These are phyloP conservation scores for Spinus pinus DNA, from an alignment of 2,797 vertebrate species.

Conservation along the genomic window DNA sequence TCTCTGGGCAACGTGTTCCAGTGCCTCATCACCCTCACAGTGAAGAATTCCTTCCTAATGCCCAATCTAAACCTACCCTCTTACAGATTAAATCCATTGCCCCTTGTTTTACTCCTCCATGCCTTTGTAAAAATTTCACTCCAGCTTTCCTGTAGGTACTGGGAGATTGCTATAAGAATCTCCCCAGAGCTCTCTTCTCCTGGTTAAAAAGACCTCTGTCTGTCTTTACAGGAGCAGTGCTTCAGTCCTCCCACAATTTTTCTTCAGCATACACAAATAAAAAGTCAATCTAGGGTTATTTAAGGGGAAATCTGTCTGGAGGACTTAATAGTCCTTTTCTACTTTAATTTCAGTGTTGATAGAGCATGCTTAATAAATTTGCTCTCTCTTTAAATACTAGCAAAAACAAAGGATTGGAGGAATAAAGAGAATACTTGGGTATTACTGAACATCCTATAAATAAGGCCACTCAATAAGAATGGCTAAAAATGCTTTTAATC, in stretches of 20 bases:
- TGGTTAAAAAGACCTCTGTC: not conserved
- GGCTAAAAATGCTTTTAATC: not conserved
- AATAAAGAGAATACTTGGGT: not conserved
- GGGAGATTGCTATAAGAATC: not conserved
- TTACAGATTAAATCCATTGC: not conserved
- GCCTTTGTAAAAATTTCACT: not conserved
- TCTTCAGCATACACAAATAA: not conserved
- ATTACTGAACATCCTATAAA: not conserved
- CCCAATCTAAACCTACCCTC: not conserved
- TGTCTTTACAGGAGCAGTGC: not conserved
- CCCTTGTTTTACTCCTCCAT: not conserved
- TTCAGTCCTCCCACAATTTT: not conserved
- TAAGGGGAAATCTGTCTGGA: not conserved
- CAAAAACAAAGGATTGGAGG: not conserved
- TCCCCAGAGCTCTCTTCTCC: not conserved
- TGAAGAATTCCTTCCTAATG: not conserved
- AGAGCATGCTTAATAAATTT: not conserved
- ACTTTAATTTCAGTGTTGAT: not conserved
- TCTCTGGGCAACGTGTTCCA: not conserved
- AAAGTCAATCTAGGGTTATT: not conserved
- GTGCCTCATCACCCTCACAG: not conserved
- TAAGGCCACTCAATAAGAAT: not conserved
- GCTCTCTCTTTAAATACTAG: not conserved
- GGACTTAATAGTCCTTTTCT: not conserved
- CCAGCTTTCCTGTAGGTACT: not conserved